These are phyloP conservation scores for Cistogaster globosa DNA, from an alignment of 2,888 invertebrate species.

Conservation along the genomic window DNA sequence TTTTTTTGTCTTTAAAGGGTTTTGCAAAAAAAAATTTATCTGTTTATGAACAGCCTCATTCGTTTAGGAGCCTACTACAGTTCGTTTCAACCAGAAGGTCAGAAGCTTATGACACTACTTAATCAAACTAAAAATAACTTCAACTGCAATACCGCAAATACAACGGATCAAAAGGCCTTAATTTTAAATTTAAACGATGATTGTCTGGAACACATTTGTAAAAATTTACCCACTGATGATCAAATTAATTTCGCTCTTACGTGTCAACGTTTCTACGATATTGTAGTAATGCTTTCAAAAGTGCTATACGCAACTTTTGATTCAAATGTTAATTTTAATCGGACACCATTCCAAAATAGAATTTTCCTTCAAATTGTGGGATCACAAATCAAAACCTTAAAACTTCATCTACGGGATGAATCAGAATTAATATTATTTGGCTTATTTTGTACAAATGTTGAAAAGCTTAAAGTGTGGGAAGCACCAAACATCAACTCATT, in stretches of 20 bases:
- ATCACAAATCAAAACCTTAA: conserved; percentile 22
- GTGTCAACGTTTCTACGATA: conserved; percentile 72
- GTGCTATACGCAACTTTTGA: conserved; percentile 55
- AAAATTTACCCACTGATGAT: conserved; percentile 65
- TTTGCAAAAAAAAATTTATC: too few relatives aligned
- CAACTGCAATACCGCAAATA: neutral
- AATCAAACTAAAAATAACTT: neutral
- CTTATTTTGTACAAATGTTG: conserved; percentile 20
- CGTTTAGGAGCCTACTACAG: conserved; percentile 7
- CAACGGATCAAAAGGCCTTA: neutral
- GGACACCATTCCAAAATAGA: conserved; percentile 5
- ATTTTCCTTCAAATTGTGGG: conserved; percentile 52
- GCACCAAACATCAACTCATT: neutral
- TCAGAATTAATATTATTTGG: neutral
- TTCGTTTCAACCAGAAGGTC: conserved; percentile 33
- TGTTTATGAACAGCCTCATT: too few relatives aligned
- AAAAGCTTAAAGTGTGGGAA: conserved; percentile 1
- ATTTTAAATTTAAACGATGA: conserved; percentile 74
- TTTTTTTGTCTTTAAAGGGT: too few relatives aligned
- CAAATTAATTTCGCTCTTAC: conserved; percentile 74
- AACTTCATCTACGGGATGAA: fast-evolving
- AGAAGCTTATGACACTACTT: neutral
- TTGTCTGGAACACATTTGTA: conserved; percentile 73
- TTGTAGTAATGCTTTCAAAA: conserved; percentile 69
- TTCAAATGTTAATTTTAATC: neutral